Base-by-base conservation (phyloP, 2,797 vertebrate genomes). In the Gymnopithys bicolor region DNA sequence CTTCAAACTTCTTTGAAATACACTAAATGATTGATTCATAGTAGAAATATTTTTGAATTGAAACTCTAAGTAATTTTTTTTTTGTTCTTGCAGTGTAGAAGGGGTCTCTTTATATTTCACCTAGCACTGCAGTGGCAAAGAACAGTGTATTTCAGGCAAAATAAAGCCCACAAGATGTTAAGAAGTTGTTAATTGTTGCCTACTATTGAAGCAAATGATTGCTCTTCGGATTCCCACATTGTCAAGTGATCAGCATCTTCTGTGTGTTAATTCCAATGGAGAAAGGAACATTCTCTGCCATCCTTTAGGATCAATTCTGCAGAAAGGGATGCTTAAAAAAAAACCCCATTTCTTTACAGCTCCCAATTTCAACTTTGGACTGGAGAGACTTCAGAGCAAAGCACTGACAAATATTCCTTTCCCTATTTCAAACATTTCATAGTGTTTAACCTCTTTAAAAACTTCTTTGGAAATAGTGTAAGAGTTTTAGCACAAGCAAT, bases 1-100 rank as follows among this genome's bases (percentile, higher is more conserved):
- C 94, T 97, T 96, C 95, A 94, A 28, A 97, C 96, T 97, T 97
- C 91, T 91, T 97, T 97, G 96, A 96, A 97, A 97, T 97, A 87
- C 77, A 67, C 92, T 97, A 98, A 97, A 97, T 58, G 96, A 98
- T 97, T 97, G 97, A 97, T 97, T 98, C 95, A 95, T 94, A 95
- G 94, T 91, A 96, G 96, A 97, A 97, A 97, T 97, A 96, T 96
- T 97, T 91, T 97, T 95, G 84, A 97, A 97, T 96, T 96, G 95
- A 96, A 96, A 89, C 4, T 7, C 69, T 53, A 88, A 81, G 63
- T 85, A 27, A 9, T 84, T 92, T 87, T 94, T 86, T n/a, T 63
- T 62, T 89, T 87, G 37, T 90, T 78, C 71, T 62, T 37, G 41
- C 7, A 13, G n/a, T 63, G 51, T 60, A 56, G 48, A 27, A 68